Evolutionary conservation across 2,113 vertebrate genomes (phyloP).

Genomic region (Rhabdornis inornatus): DNA sequence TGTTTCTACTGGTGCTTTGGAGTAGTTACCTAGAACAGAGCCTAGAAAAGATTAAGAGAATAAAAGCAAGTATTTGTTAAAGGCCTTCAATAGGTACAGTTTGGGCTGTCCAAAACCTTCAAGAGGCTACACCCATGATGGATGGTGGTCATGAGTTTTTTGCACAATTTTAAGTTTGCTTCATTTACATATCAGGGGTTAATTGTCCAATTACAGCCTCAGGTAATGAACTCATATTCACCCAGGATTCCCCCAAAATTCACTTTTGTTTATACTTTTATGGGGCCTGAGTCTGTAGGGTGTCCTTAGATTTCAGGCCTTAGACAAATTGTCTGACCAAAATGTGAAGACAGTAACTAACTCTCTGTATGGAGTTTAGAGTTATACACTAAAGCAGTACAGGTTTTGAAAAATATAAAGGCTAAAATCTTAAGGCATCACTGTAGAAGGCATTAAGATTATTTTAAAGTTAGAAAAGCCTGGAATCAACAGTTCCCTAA

Average conservation of each 20-base stretch:
- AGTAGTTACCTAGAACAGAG: neutral
- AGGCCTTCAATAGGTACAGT: neutral
- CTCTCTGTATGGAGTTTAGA: neutral
- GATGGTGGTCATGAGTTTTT: accelerated
- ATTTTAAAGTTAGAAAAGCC: neutral
- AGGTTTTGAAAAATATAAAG: no score
- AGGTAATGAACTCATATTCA: neutral
- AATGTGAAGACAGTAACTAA: neutral
- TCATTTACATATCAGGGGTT: neutral
- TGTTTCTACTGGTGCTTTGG: neutral
- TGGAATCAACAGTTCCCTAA: neutral
- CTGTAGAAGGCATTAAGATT: neutral
- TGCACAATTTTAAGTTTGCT: no score
- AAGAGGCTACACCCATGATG: no score
- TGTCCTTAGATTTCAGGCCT: neutral
- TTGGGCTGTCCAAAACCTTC: neutral
- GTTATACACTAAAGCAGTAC: neutral
- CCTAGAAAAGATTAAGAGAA: neutral
- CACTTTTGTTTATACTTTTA: neutral
- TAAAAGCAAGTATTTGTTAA: neutral
- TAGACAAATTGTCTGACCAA: neutral
- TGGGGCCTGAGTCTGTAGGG: neutral
- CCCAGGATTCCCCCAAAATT: accelerated
- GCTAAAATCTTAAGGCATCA: neutral
- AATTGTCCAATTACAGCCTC: neutral